phyloP scores from a whole-genome alignment of 2,797 vertebrate genomes.

The Helostoma temminkii region DNA sequence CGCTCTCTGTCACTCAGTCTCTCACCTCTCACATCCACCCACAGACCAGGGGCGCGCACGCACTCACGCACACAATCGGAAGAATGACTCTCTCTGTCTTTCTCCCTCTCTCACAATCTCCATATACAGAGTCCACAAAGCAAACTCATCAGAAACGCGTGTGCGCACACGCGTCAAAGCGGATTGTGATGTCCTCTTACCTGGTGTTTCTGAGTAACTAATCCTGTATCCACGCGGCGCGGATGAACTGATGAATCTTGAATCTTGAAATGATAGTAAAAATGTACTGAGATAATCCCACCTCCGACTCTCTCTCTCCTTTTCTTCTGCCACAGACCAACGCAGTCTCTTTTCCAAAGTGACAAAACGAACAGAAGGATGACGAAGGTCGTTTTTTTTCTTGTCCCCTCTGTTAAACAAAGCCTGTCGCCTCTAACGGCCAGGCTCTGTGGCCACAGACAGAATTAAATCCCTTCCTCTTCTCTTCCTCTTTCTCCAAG shows the following conservation, averaged over 20 bases:
- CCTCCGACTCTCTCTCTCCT: constrained; percentile 10
- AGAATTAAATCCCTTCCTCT: constrained; percentile 3
- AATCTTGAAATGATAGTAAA: constrained; percentile 1
- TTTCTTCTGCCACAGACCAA: constrained; percentile 9
- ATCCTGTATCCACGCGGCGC: constrained; percentile 44
- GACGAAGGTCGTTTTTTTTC: constrained; percentile 27
- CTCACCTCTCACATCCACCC: constrained; percentile 52
- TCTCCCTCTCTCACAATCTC: background rate
- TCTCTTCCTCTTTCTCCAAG: constrained; percentile 8
- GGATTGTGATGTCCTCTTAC: constrained; percentile 37
- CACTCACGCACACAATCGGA: background rate
- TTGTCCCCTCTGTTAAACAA: background rate
- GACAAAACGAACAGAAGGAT: background rate
- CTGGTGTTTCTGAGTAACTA: constrained; percentile 38
- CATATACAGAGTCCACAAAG: constrained; percentile 18
- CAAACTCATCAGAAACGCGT: constrained; percentile 26
- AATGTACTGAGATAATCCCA: constrained; percentile 63
- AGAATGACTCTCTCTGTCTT: background rate
- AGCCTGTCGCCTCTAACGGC: background rate
- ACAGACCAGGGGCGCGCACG: constrained; percentile 1
- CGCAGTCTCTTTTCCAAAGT: constrained; percentile 26
- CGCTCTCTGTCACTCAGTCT: constrained; percentile 40
- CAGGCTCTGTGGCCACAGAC: constrained; percentile 15
- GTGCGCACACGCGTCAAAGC: constrained; percentile 15
- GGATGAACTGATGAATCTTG: constrained; percentile 17